phyloP scores from a whole-genome alignment of 2,113 vertebrate species.

The Phocoena phocoena region DNA sequence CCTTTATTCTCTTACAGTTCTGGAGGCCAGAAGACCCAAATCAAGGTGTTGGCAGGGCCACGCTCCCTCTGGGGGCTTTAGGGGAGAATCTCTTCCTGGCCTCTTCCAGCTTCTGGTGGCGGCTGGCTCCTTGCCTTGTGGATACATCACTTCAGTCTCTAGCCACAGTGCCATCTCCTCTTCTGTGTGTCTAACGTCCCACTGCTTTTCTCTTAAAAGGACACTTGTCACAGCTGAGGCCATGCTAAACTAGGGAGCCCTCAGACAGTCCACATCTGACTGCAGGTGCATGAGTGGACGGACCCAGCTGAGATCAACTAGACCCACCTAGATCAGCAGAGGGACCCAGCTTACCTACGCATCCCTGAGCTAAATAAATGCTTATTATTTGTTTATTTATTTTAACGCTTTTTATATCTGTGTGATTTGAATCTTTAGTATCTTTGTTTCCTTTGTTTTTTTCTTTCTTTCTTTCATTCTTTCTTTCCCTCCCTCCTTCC shows the following conservation, averaged over 20 bases:
- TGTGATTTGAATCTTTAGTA: too few relatives aligned
- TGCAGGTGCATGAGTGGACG: background rate
- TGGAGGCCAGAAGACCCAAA: background rate
- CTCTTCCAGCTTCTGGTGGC: background rate
- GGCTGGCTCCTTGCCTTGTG: background rate
- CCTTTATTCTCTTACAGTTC: background rate
- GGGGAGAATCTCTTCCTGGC: background rate
- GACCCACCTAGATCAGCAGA: background rate
- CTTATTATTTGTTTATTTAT: background rate
- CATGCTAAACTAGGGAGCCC: background rate
- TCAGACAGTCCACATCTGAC: background rate
- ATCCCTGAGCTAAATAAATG: background rate
- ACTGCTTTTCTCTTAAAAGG: background rate
- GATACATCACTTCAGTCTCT: too few relatives aligned
- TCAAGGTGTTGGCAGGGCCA: too few relatives aligned
- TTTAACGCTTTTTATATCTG: too few relatives aligned
- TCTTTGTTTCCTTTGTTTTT: too few relatives aligned
- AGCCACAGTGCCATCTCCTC: background rate
- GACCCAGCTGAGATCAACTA: background rate
- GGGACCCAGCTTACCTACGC: too few relatives aligned
- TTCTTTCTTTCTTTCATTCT: too few relatives aligned
- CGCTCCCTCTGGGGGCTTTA: fast-evolving
- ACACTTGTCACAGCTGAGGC: background rate
- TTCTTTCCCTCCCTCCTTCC: fast-evolving
- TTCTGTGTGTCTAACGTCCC: background rate